Evolutionary conservation across 1,140 invertebrate species (phyloP), one percentile per base, ranked within the genome.

Genomic region (Macrostomum lignano): DNA sequence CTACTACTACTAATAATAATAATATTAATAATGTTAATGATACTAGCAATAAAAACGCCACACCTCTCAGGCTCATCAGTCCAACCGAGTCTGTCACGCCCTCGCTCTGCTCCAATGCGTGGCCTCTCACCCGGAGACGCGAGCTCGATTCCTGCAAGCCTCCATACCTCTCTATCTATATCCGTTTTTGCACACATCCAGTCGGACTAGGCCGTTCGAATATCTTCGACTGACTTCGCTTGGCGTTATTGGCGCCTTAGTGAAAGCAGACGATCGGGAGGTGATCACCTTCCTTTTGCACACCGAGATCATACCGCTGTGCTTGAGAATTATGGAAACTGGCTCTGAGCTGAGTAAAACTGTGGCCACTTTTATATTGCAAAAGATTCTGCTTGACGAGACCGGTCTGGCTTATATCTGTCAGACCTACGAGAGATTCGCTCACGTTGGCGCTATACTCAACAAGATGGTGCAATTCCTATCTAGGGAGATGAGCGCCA

Each of bases 261-360:
- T 98, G 0, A 98, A 98, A 69, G 91, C 82, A 41, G 86, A 94
- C 64, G 86, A 94, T 61, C 78, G 86, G 58, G 82, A 93, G 61
- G 84, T 94, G 0, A 94, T 98, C n/a, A 91, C 81, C 29, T 98
- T 96, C 51, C 58, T 98, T 2, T 62, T 98, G 14, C 88, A 81
- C 2, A 96, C 91, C 7, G 91, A 98, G 64, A 98, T 71, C 21
- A 96, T 98, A 46, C 88, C 88, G 0, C 60, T 98, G 0, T 96
- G 88, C 55, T 58, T 98, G 24, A 65, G 82, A 36, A 98, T 98
- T 28, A 98, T 98, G 91, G 91, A 60, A 37, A 48, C 49, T 28
- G 57, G 57, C 2, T 55, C 51, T 43, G 54, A 60, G 42, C 45
- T 60, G 1, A 57, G 54, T 7, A 96, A 64, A 78, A 82, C 50